Conservation (phyloP, 1,140 invertebrate species). For the Penaeus japonicus region DNA sequence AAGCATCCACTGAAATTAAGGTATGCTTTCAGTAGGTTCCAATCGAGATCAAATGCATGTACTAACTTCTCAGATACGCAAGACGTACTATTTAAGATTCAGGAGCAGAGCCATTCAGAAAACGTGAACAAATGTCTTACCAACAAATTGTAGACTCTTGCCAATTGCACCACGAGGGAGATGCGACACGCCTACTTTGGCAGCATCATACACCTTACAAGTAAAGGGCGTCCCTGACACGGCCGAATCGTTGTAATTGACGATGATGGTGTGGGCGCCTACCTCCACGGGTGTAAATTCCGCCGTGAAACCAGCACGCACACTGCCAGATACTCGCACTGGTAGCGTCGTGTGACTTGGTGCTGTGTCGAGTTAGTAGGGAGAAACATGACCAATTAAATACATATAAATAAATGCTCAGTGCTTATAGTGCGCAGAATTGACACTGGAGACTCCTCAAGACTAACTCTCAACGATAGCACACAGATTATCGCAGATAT, state of each 20-base stretch:
- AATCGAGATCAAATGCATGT: too few species aligned
- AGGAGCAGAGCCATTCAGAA: too few species aligned
- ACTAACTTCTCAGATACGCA: too few species aligned
- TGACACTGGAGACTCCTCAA: too few species aligned
- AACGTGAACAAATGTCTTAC: conserved; percentile 60
- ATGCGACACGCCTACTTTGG: conserved; percentile 66
- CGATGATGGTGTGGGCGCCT: conserved; percentile 86
- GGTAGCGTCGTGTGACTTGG: conserved; percentile 73
- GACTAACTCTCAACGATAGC: too few species aligned
- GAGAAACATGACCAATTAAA: too few species aligned
- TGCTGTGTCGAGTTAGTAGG: conserved; percentile 63
- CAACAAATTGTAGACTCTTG: conserved; percentile 68
- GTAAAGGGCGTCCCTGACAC: conserved; percentile 91
- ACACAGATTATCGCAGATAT: too few species aligned
- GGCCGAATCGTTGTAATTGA: conserved; percentile 89
- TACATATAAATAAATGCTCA: conserved; percentile 40
- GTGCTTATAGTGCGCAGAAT: conserved; percentile 32
- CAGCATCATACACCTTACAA: conserved; percentile 90
- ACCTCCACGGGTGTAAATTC: conserved; percentile 91
- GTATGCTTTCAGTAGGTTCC: not conserved
- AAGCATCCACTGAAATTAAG: conserved; percentile 82
- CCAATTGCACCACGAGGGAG: conserved; percentile 67
- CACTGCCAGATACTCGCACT: conserved; percentile 87
- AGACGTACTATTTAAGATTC: too few species aligned
- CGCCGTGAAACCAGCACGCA: conserved; percentile 81